Conservation (phyloP, 1,140 invertebrate genomes). For the Drosophila setifemur region DNA sequence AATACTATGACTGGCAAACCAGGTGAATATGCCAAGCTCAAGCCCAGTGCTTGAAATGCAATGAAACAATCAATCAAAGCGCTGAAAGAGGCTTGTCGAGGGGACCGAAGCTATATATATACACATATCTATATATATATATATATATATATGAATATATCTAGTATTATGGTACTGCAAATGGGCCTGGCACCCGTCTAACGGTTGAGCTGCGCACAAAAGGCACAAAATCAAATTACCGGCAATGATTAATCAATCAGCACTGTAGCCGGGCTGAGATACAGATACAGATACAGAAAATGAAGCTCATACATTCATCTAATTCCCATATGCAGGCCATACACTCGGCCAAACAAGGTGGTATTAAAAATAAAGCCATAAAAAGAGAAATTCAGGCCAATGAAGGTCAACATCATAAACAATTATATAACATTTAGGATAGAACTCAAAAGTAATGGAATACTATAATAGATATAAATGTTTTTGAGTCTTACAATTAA, state of each 20-base stretch:
- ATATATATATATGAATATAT: constrained; percentile 4
- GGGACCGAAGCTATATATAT: background rate
- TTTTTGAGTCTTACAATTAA: too few relatives aligned
- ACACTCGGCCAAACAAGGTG: constrained; percentile 14
- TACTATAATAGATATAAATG: too few relatives aligned
- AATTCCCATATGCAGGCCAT: constrained; percentile 23
- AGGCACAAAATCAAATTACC: constrained; percentile 79
- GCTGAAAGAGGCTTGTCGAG: constrained; percentile 69
- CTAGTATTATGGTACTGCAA: background rate
- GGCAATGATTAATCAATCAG: constrained; percentile 79
- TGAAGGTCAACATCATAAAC: too few relatives aligned
- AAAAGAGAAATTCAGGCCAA: background rate
- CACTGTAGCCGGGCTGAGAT: constrained; percentile 25
- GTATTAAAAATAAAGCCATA: background rate
- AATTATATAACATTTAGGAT: too few relatives aligned
- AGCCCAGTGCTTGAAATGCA: constrained; percentile 60
- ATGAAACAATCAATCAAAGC: constrained; percentile 78
- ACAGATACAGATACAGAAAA: constrained; percentile 14
- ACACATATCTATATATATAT: background rate
- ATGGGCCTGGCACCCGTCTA: constrained; percentile 42
- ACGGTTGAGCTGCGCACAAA: constrained; percentile 62
- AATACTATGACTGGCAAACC: constrained; percentile 38
- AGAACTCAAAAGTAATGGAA: too few relatives aligned
- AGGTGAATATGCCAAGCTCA: constrained; percentile 64
- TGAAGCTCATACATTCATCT: constrained; percentile 17